These are phyloP conservation scores for Triops cancriformis DNA, from an alignment of 1,140 invertebrate genomes.

Conservation along the genomic window DNA sequence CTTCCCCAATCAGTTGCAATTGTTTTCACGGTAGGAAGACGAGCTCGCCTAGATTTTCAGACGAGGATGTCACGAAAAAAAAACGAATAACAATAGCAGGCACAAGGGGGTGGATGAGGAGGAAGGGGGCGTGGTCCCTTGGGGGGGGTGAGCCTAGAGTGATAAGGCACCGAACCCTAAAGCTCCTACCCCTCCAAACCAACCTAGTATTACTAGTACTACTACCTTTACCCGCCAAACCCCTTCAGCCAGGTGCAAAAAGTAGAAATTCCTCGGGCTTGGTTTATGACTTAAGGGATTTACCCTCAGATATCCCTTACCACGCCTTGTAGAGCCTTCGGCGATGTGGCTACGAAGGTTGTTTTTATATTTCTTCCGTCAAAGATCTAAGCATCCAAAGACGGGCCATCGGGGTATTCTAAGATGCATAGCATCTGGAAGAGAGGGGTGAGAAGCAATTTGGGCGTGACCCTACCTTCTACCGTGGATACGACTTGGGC, in stretches of 20 bases:
- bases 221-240: not conserved
- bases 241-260: constrained; percentile 2
- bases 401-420: not conserved
- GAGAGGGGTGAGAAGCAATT: not conserved
- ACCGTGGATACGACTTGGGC: not conserved
- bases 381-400: not conserved
- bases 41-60: not conserved
- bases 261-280: not conserved
- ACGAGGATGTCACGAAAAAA: not conserved
- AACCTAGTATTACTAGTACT: not conserved
- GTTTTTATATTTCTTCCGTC: not conserved
- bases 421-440: not conserved
- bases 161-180: not conserved
- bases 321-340: not conserved
- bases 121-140: not conserved
- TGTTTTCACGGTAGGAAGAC: not conserved
- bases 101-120: not conserved
- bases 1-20: not conserved
- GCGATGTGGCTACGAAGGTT: not conserved
- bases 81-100: not conserved
- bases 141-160: not conserved
- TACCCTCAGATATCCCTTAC: not conserved
- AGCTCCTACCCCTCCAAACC: not conserved
- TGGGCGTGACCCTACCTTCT: not conserved
- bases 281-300: not conserved